Evolutionary conservation across 2,888 invertebrate species (phyloP), one percentile per base, ranked within the genome.

Genomic region (Psylliodes chrysocephalus): DNA sequence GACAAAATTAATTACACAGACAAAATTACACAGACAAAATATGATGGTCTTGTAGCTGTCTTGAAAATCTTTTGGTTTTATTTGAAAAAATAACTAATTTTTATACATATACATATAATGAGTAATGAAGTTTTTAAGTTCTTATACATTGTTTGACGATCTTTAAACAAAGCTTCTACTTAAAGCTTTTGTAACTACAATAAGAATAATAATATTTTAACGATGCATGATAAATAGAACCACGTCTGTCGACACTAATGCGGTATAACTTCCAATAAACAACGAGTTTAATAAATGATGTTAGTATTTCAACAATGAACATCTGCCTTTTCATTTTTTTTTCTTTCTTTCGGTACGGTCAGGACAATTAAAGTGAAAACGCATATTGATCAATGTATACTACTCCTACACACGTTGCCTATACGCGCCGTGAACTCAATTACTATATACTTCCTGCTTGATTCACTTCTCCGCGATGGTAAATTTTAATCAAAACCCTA

Each of bases 341-440:
- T 62, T 40, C 33, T 54, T 57, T 53, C 64, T 66, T 68, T 70
- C 67, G 67, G 60, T 57, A 25, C 55, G 52, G 38, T 53, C 65
- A 46, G 67, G 66, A 75, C 72, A 73, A 75, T 72, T 73, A 73
- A 75, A 73, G 75, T 73, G 74, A 75, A 75, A 75, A 74, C 73
- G 70, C 71, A 69, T 68, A 70, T 68, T 71, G 69, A 68, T 70
- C 70, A 70, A 67, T 60, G 59, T 60, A n/a, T n/a, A 57, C 60
- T 65, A 70, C 69, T 66, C 69, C 69, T 66, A 69, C 69, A 69
- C 69, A 64, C 68, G 59, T 33, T 60, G 60, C 49, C 64, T 60
- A 55, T 59, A 65, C 64, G 65, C 59, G 63, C 60, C 67, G 63
- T 68, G 69, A 69, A 73, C 70, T 71, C 73, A 73, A 73, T 72